Evolutionary conservation across 2,888 invertebrate genomes (phyloP).

Genomic region (Dicyrtomina minuta): DNA sequence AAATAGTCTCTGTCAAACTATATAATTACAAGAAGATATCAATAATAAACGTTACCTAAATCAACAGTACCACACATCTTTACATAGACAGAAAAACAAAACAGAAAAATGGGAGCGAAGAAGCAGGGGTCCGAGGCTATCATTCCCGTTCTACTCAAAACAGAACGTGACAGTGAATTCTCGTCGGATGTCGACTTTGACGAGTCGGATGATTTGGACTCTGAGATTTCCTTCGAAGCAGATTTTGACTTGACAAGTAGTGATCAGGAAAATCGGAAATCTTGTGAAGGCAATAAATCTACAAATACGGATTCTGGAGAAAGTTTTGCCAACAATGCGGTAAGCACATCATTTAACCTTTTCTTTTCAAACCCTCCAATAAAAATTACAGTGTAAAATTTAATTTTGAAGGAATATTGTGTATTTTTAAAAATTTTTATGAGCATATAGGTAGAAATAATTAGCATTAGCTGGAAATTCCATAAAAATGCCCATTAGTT

Average conservation of each 20-base stretch:
- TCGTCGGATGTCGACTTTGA: constrained; percentile 28
- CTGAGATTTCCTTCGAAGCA: constrained; percentile 26
- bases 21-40: no score
- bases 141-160: background rate
- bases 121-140: background rate
- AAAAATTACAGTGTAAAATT: no score
- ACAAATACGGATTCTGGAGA: background rate
- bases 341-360: background rate
- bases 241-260: constrained; percentile 30
- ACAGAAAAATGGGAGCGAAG: background rate
- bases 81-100: no score
- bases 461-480: no score
- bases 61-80: no score
- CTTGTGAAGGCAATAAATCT: background rate
- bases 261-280: constrained; percentile 29
- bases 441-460: no score
- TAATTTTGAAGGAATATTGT: no score
- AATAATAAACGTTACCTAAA: no score
- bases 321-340: background rate
- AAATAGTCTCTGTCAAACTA: no score
- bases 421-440: no score
- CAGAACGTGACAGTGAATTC: constrained; percentile 23
- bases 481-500: no score
- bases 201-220: constrained; percentile 28
- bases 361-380: background rate